Evolutionary conservation across 2,113 vertebrate genomes (phyloP).

Genomic region (Camelus dromedarius): DNA sequence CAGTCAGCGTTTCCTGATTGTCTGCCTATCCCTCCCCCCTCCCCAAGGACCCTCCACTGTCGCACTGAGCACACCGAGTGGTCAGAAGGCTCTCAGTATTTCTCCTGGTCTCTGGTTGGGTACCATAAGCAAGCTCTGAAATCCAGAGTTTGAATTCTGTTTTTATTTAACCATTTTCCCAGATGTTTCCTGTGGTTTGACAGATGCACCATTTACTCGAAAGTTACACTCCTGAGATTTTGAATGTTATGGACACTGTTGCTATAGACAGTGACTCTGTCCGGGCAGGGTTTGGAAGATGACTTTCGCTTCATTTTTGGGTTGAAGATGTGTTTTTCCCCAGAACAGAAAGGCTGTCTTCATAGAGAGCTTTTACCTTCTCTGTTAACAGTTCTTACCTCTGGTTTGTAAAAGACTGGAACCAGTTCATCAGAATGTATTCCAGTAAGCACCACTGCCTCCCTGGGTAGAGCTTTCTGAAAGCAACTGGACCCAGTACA

Average conservation of each 20-base stretch:
- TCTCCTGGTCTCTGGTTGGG: constrained; percentile 34
- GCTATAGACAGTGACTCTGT: constrained; percentile 87
- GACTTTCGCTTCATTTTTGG: constrained; percentile 51
- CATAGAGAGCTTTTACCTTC: constrained; percentile 54
- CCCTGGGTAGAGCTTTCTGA: not conserved
- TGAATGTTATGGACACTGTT: constrained; percentile 90
- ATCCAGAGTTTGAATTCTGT: constrained; percentile 78
- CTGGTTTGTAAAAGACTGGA: not conserved
- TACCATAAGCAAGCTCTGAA: constrained; percentile 61
- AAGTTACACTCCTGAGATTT: constrained; percentile 86
- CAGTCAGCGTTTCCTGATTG: not conserved
- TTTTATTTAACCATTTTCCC: constrained; percentile 85
- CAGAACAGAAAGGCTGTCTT: constrained; percentile 4
- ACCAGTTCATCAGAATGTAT: not conserved
- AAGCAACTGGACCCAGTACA: not conserved
- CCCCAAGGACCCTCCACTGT: not conserved
- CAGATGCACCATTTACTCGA: constrained; percentile 88
- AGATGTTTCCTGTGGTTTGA: constrained; percentile 91
- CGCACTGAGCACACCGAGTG: accelerated
- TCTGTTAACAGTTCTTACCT: not conserved
- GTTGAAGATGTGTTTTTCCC: constrained; percentile 67
- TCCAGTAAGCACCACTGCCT: not conserved
- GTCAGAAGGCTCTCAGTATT: not conserved
- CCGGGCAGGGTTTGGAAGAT: constrained; percentile 82
- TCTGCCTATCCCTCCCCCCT: not conserved